phyloP scores from a whole-genome alignment of 2,888 invertebrate species.

The Halictus ligatus region DNA sequence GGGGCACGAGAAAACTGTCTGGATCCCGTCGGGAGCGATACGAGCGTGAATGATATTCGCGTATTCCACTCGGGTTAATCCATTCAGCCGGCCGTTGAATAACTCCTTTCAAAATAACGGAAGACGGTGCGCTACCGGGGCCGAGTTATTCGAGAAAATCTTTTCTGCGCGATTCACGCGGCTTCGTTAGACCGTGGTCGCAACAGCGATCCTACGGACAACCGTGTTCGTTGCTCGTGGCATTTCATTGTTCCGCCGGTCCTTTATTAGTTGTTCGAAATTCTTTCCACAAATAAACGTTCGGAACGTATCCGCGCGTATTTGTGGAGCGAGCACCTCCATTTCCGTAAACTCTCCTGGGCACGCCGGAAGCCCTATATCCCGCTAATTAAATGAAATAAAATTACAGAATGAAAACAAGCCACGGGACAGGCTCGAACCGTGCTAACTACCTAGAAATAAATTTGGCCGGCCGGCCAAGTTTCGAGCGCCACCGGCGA shows the following conservation, averaged over 20 bases:
- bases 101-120: neutral
- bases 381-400: neutral
- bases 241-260: neutral
- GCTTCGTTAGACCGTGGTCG: neutral
- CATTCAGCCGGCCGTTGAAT: neutral
- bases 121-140: neutral
- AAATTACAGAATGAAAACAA: slow-evolving; percentile 27
- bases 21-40: neutral
- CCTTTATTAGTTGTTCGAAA: neutral
- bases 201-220: neutral
- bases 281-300: neutral
- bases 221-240: neutral
- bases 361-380: neutral
- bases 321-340: neutral
- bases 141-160: neutral
- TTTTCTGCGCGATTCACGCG: neutral
- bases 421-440: neutral
- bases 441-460: slow-evolving; percentile 60
- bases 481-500: slow-evolving; percentile 43
- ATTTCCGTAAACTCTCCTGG: neutral
- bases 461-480: slow-evolving; percentile 62
- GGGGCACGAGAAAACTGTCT: slow-evolving; percentile 5
- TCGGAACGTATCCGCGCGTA: neutral
- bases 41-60: neutral
- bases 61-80: neutral